These are phyloP conservation scores for Nothocercus nigrocapillus DNA, from an alignment of 2,113 vertebrate species.

Conservation along the genomic window DNA sequence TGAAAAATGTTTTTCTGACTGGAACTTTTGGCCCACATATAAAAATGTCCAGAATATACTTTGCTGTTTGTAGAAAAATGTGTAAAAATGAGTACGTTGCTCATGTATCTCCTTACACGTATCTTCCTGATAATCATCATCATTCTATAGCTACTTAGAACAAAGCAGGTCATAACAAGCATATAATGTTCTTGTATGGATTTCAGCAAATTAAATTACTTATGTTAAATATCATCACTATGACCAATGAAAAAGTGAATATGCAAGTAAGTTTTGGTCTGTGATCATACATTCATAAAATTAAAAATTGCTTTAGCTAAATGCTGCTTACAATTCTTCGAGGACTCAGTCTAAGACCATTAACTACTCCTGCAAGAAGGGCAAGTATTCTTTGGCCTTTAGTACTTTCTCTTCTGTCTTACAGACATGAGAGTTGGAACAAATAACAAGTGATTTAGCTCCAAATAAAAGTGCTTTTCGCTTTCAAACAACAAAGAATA, in stretches of 20 bases:
- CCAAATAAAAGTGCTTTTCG: background rate
- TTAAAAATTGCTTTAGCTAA: slow-evolving; percentile 35
- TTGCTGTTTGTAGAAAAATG: background rate
- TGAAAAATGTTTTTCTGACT: background rate
- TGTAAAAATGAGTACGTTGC: background rate
- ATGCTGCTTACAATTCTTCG: background rate
- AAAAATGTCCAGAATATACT: background rate
- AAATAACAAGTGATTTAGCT: background rate
- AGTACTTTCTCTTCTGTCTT: background rate
- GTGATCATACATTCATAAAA: slow-evolving; percentile 3
- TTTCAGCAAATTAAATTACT: background rate
- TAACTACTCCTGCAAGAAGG: background rate
- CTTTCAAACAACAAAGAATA: background rate
- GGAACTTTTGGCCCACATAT: background rate
- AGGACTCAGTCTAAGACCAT: slow-evolving; percentile 5
- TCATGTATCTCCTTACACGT: background rate
- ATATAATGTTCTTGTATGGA: background rate
- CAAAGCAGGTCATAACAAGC: background rate
- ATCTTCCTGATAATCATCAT: background rate
- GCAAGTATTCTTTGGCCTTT: background rate
- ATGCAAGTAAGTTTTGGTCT: background rate
- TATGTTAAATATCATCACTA: background rate
- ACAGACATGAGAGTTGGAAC: background rate
- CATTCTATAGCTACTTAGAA: background rate
- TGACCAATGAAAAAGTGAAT: background rate